Evolutionary conservation across 2,888 invertebrate genomes (phyloP).

Genomic region (Cactoblastis cactorum): DNA sequence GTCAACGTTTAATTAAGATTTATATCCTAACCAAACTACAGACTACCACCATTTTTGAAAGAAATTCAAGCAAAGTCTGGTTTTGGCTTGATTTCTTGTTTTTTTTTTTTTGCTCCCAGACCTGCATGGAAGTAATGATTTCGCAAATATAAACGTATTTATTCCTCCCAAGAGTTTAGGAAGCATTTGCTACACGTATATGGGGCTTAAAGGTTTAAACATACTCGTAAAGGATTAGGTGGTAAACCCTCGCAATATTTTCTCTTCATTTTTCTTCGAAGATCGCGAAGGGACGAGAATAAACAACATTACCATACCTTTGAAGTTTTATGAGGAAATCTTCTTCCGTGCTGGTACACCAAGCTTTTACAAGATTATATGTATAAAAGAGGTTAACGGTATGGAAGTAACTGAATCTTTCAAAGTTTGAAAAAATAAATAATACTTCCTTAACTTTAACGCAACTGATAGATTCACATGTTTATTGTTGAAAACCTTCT

Average conservation of each 20-base stretch:
- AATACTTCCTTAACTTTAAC: not conserved
- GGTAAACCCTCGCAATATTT: not conserved
- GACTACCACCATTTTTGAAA: too few species aligned
- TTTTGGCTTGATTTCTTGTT: too few species aligned
- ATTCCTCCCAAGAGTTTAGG: not conserved
- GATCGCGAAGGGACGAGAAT: not conserved
- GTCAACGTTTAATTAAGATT: too few species aligned
- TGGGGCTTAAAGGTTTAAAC: constrained; percentile 3
- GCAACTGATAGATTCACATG: too few species aligned
- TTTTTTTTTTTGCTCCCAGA: constrained; percentile 15
- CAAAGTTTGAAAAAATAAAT: not conserved
- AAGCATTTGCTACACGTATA: not conserved
- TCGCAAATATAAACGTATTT: constrained; percentile 4
- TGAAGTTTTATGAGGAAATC: not conserved
- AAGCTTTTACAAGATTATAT: too few species aligned
- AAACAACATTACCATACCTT: not conserved
- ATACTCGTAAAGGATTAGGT: not conserved
- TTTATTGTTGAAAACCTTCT: too few species aligned
- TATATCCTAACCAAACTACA: too few species aligned
- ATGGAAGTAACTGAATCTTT: too few species aligned
- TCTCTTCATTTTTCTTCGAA: not conserved
- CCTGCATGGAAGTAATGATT: constrained; percentile 7
- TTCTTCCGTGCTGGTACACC: not conserved
- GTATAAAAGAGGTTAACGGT: too few species aligned
- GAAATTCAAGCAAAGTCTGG: too few species aligned